A percentile compares a stretch with the other conserved stretches of the same genome.
Conservation (phyloP, 1,140 invertebrate genomes). For the Monomorium pharaonis region DNA sequence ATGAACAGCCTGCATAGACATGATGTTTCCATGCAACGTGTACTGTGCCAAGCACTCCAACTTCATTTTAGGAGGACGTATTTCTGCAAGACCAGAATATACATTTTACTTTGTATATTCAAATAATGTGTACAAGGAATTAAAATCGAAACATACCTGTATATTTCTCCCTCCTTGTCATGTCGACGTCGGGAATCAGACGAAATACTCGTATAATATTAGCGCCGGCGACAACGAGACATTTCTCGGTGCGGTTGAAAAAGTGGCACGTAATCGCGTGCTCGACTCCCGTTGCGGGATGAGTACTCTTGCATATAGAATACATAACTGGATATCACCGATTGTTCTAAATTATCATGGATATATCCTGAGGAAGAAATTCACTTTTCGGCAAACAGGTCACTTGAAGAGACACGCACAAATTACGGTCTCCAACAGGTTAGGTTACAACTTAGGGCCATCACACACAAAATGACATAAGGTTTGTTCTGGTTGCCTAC, state of each 20-base stretch:
- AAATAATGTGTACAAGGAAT: neutral
- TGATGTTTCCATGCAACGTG: constrained; percentile 95
- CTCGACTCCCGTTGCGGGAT: constrained; percentile 97
- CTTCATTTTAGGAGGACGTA: constrained; percentile 94
- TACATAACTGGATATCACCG: constrained; percentile 92
- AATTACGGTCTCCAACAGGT: too few species aligned
- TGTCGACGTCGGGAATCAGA: constrained; percentile 92
- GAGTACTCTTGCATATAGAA: constrained; percentile 95
- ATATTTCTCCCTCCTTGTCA: constrained; percentile 88
- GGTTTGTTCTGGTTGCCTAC: too few species aligned
- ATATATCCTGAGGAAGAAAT: neutral
- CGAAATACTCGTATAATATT: constrained; percentile 97
- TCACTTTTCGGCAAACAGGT: neutral
- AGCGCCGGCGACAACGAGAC: constrained; percentile 95
- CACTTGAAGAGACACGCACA: neutral
- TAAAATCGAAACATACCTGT: constrained; percentile 84
- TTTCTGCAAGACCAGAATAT: constrained; percentile 78
- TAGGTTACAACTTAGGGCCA: too few species aligned
- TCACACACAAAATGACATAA: too few species aligned
- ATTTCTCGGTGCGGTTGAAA: constrained; percentile 95
- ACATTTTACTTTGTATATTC: constrained; percentile 13
- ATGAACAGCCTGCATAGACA: constrained; percentile 95
- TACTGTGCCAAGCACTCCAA: constrained; percentile 96
- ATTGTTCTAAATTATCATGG: neutral
- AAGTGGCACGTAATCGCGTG: constrained; percentile 97